A percentile compares a stretch with the other conserved stretches of the same genome.
These are phyloP conservation scores for Pipistrellus pygmaeus DNA, from an alignment of 2,797 vertebrate species.

Conservation along the genomic window DNA sequence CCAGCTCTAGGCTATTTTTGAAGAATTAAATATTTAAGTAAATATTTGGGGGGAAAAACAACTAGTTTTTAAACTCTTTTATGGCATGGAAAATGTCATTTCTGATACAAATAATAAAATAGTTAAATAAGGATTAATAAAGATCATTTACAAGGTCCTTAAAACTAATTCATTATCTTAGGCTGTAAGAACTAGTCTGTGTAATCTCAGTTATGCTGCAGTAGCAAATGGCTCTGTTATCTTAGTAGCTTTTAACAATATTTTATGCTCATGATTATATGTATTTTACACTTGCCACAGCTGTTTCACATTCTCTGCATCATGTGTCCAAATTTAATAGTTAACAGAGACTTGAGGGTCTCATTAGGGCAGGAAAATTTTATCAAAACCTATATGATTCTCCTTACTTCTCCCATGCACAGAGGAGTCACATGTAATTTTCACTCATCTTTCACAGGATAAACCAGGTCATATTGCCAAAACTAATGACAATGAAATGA, in stretches of 20 bases:
- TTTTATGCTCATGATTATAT: background rate
- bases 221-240: background rate
- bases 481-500: background rate
- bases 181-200: background rate
- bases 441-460: background rate
- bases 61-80: background rate
- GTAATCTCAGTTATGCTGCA: background rate
- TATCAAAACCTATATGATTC: background rate
- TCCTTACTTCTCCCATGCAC: background rate
- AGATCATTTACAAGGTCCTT: background rate
- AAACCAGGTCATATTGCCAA: background rate
- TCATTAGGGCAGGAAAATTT: background rate
- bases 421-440: background rate
- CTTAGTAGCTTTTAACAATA: background rate
- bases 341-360: background rate
- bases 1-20: background rate
- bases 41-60: background rate
- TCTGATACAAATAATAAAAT: background rate
- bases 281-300: background rate
- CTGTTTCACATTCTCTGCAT: background rate
- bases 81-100: background rate
- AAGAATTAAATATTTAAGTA: slow-evolving; percentile 42
- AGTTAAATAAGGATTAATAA: background rate
- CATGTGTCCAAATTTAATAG: background rate
- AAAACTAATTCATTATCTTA: background rate